Evolutionary conservation across 2,888 invertebrate species (phyloP).

Genomic region (Diplolepis rosae): DNA sequence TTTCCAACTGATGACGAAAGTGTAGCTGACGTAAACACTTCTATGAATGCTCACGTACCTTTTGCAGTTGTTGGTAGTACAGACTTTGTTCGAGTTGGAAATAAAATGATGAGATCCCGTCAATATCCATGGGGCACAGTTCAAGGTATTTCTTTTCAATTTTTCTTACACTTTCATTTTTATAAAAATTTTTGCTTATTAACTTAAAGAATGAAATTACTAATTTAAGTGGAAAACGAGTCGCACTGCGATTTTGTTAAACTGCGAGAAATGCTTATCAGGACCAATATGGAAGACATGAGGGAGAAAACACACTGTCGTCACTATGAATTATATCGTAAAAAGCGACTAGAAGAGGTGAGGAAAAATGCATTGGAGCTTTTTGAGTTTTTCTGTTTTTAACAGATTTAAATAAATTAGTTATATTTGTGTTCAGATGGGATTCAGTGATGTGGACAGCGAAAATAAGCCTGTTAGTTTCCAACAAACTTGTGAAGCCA

Average conservation of each 20-base stretch:
- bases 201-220: conserved; percentile 2
- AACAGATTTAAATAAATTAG: not conserved
- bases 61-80: conserved; percentile 99
- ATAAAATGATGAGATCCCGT: conserved; percentile 95
- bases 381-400: not conserved
- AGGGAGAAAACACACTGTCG: conserved; percentile 96
- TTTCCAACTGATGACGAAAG: conserved; percentile 99
- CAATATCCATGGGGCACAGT: conserved; percentile 99
- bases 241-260: conserved; percentile 99
- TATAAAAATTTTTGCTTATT: not conserved
- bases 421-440: conserved; percentile 81
- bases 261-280: conserved; percentile 97
- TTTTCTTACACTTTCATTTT: not conserved
- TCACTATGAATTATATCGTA: conserved; percentile 97
- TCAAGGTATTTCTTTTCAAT: conserved; percentile 79
- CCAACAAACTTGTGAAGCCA: conserved; percentile 96
- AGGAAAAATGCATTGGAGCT: too few species aligned
- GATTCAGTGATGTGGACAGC: conserved; percentile 94
- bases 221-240: conserved; percentile 92
- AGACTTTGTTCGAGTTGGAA: conserved; percentile 96
- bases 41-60: conserved; percentile 96
- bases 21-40: conserved; percentile 89
- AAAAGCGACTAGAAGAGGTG: conserved; percentile 87
- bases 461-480: conserved; percentile 95
- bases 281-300: conserved; percentile 99